A percentile compares a stretch with the other conserved stretches of the same genome.
Conservation (phyloP, 2,113 vertebrate genomes). For the Actinemys pallida region DNA sequence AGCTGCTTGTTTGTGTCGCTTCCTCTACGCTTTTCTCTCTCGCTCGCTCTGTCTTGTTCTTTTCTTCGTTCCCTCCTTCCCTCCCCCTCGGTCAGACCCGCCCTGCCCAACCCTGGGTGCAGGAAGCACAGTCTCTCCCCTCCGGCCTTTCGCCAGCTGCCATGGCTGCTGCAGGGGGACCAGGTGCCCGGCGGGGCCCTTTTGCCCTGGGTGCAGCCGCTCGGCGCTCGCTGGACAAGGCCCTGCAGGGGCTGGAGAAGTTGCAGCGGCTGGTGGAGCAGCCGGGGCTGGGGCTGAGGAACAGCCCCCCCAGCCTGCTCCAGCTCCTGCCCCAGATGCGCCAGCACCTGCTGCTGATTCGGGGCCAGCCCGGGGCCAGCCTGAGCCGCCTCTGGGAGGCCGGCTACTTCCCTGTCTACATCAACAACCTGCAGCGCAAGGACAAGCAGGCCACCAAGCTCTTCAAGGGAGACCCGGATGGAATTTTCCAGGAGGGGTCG, state of each 20-base stretch:
- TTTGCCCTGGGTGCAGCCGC: background rate
- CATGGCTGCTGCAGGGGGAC: background rate
- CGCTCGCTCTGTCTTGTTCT: background rate
- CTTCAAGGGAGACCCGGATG: conserved; percentile 80
- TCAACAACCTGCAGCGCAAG: conserved; percentile 85
- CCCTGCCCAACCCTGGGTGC: conserved; percentile 62
- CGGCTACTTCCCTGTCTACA: conserved; percentile 79
- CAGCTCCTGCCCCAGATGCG: conserved; percentile 78
- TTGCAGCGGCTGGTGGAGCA: conserved; percentile 72
- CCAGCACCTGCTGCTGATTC: background rate
- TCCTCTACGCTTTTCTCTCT: background rate
- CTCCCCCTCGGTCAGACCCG: background rate
- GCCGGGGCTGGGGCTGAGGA: conserved; percentile 73
- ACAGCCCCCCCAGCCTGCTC: conserved; percentile 84
- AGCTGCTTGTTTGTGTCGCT: background rate
- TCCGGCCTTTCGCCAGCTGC: too few species aligned
- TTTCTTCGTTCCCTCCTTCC: background rate
- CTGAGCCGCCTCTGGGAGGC: conserved; percentile 62
- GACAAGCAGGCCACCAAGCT: conserved; percentile 77
- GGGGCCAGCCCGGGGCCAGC: background rate
- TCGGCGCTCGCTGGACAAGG: conserved; percentile 68
- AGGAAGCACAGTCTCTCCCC: conserved; percentile 9
- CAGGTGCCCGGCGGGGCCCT: background rate
- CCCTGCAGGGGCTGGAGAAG: conserved; percentile 77
- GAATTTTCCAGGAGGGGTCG: conserved; percentile 81